Conservation (phyloP, 92 coral and sea anemone species). For the Epizoanthus stellaris region DNA sequence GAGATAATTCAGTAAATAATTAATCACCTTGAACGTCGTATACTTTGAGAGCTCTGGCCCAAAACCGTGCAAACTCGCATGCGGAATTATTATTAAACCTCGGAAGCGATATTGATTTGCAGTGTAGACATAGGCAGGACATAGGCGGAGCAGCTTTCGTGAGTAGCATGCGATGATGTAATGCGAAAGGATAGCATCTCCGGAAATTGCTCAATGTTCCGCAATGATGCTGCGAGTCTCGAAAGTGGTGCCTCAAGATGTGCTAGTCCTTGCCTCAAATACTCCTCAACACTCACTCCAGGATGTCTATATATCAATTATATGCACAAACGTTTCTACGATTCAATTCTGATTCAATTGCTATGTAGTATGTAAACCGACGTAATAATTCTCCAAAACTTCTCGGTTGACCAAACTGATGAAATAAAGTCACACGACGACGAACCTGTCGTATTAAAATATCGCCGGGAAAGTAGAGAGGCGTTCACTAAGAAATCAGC, state of each 20-base stretch:
- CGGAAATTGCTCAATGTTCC: slow-evolving; percentile 30
- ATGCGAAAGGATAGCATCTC: slow-evolving; percentile 4
- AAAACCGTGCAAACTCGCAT: slow-evolving; percentile 50
- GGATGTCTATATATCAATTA: slow-evolving; percentile 39
- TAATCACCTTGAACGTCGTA: slow-evolving; percentile 70
- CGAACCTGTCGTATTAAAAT: background rate
- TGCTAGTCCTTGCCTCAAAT: slow-evolving; percentile 2
- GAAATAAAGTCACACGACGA: background rate
- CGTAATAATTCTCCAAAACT: slow-evolving; percentile 25
- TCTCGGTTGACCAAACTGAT: slow-evolving; percentile 28
- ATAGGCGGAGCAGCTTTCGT: slow-evolving; percentile 35
- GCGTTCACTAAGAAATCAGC: background rate
- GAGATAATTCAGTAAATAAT: slow-evolving; percentile 88
- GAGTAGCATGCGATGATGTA: slow-evolving; percentile 25
- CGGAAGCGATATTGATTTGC: slow-evolving; percentile 23
- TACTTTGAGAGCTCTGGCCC: slow-evolving; percentile 6
- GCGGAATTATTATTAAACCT: too few relatives aligned
- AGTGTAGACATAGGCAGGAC: slow-evolving; percentile 12
- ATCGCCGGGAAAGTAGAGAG: background rate
- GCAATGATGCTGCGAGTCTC: background rate
- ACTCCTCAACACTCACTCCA: slow-evolving; percentile 5
- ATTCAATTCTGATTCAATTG: slow-evolving; percentile 25
- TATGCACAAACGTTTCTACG: slow-evolving; percentile 23
- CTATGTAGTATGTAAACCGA: slow-evolving; percentile 32
- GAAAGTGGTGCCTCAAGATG: slow-evolving; percentile 18